phyloP scores from a whole-genome alignment of 2,797 vertebrate genomes.

The Cygnus olor region DNA sequence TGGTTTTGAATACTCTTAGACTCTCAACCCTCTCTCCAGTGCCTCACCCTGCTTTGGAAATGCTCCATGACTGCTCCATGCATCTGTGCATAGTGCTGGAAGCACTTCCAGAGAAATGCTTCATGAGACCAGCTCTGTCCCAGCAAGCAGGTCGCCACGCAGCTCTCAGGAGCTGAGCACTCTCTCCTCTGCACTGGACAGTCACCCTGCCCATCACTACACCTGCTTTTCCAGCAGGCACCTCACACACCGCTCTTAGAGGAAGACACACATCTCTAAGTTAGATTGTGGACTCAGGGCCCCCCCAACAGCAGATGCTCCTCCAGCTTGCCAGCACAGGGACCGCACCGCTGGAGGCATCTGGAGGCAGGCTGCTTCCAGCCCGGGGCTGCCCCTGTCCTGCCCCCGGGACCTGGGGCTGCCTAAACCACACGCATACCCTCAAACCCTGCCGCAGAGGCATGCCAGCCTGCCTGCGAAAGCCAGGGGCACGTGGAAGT shows the following conservation, averaged over 20 bases:
- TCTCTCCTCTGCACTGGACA: accelerated
- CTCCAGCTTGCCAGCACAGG: background rate
- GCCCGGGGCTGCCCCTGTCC: accelerated
- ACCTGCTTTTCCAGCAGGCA: background rate
- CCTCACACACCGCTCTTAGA: accelerated
- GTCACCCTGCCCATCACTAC: background rate
- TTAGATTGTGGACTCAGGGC: too few species aligned
- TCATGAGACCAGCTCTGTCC: background rate
- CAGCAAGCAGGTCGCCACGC: background rate
- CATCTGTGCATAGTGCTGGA: background rate
- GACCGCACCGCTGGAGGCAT: accelerated
- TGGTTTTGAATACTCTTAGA: background rate
- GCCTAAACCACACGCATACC: accelerated
- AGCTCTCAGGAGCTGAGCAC: background rate
- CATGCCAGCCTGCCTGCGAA: background rate
- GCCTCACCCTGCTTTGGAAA: background rate
- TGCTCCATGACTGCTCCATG: background rate
- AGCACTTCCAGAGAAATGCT: background rate
- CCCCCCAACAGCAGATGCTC: background rate
- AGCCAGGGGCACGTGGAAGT: background rate
- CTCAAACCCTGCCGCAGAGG: background rate
- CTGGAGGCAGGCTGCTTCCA: background rate
- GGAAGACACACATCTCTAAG: accelerated
- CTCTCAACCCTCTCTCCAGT: background rate
- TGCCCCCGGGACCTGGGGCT: background rate